A percentile compares a stretch with the other conserved stretches of the same genome.
phyloP scores from a whole-genome alignment of 2,113 vertebrate genomes.

The Ariopsis seemanni region DNA sequence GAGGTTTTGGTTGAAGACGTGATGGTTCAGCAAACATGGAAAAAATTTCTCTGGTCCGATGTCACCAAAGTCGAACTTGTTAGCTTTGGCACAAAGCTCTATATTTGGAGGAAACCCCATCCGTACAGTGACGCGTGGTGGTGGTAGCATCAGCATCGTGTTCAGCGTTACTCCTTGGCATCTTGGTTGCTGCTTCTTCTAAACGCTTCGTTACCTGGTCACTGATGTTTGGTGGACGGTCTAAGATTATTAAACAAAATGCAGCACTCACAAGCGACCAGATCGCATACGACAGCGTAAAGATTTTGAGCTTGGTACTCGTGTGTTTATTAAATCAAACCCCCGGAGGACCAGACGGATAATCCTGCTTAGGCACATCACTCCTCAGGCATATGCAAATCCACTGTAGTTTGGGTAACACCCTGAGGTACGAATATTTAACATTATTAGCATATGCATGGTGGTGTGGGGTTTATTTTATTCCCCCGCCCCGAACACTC shows the following conservation, averaged over 20 bases:
- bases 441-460: constrained; percentile 26
- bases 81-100: background rate
- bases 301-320: background rate
- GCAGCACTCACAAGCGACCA: too few relatives aligned
- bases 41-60: background rate
- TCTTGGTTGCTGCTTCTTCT: background rate
- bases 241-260: background rate
- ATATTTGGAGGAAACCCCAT: background rate
- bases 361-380: constrained; percentile 32
- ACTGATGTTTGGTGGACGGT: background rate
- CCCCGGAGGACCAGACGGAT: background rate
- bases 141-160: background rate
- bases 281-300: background rate
- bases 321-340: background rate
- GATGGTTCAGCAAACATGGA: background rate
- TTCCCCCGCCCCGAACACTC: background rate
- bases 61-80: background rate
- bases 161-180: too few relatives aligned
- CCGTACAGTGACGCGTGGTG: background rate
- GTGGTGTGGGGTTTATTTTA: too few relatives aligned
- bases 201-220: background rate
- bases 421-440: constrained; percentile 37
- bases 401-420: background rate
- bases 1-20: background rate
- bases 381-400: constrained; percentile 24